Conservation (phyloP, 2,113 vertebrate species). For the Gallinago undulata region DNA sequence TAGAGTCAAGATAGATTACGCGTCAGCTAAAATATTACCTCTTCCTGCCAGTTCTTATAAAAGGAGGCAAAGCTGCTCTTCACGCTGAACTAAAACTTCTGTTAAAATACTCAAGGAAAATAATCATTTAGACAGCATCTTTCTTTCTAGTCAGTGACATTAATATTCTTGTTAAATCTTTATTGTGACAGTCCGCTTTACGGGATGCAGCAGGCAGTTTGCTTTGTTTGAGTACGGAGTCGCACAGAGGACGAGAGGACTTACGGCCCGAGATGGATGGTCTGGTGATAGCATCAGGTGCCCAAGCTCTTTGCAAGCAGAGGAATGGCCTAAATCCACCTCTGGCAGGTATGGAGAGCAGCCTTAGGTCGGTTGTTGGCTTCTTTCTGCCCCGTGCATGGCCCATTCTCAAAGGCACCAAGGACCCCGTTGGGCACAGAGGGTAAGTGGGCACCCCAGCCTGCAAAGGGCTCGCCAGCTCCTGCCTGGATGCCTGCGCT, state of each 20-base stretch:
- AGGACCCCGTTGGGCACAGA: neutral
- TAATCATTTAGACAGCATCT: slow-evolving; percentile 59
- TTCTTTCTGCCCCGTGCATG: neutral
- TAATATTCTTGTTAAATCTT: slow-evolving; percentile 44
- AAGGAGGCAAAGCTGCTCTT: slow-evolving; percentile 67
- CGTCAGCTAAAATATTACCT: slow-evolving; percentile 78
- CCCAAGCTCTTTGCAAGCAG: neutral
- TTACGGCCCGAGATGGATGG: neutral
- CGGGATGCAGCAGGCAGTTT: neutral
- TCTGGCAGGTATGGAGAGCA: neutral
- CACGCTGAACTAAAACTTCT: slow-evolving; percentile 57
- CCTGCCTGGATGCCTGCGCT: slow-evolving; percentile 1
- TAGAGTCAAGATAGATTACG: slow-evolving; percentile 81
- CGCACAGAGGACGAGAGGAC: neutral
- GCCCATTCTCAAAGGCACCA: neutral
- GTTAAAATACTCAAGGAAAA: slow-evolving; percentile 68
- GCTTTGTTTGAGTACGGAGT: neutral
- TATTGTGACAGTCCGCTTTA: neutral
- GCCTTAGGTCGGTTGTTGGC: neutral
- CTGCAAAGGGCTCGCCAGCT: neutral
- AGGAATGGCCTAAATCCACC: neutral
- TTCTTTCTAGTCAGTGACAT: slow-evolving; percentile 35
- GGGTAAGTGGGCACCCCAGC: neutral
- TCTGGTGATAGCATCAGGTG: neutral
- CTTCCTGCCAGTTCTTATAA: slow-evolving; percentile 80